phyloP scores from a whole-genome alignment of 2,797 vertebrate species.

The Lycodopsis pacificus region DNA sequence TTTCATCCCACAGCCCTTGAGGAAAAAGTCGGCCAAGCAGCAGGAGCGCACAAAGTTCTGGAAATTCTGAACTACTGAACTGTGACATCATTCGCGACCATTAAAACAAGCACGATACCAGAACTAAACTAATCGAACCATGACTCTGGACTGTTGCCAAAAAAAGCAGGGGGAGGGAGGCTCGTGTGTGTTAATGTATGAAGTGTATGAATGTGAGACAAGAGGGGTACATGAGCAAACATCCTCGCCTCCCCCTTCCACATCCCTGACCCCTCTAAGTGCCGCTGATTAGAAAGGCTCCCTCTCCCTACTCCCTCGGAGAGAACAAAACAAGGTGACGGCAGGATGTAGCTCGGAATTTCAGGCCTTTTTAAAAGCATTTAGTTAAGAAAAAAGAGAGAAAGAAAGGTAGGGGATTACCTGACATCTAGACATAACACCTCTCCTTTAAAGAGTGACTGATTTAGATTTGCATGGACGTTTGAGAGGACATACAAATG shows the following conservation, averaged over 20 bases:
- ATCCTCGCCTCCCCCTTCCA: constrained; percentile 56
- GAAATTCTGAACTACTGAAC: constrained; percentile 87
- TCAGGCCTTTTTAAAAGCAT: constrained; percentile 68
- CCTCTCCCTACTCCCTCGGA: constrained; percentile 24
- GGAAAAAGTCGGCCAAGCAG: constrained; percentile 76
- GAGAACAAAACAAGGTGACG: constrained; percentile 63
- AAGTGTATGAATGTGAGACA: constrained; percentile 64
- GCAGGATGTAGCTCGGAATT: constrained; percentile 68
- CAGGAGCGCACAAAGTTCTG: constrained; percentile 81
- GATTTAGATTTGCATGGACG: constrained; percentile 51
- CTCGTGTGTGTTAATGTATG: constrained; percentile 63
- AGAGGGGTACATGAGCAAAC: constrained; percentile 57
- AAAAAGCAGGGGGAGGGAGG: constrained; percentile 36
- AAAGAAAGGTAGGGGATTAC: constrained; percentile 32
- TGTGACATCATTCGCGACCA: constrained; percentile 78
- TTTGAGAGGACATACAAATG: constrained; percentile 45
- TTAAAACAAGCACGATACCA: constrained; percentile 75
- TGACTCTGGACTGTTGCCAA: constrained; percentile 74
- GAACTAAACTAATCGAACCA: constrained; percentile 77
- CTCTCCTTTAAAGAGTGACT: constrained; percentile 35
- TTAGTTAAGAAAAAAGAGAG: constrained; percentile 38
- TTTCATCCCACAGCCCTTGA: constrained; percentile 79
- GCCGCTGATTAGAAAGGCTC: constrained; percentile 36
- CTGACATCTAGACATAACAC: constrained; percentile 27
- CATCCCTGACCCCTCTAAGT: constrained; percentile 46